These are phyloP conservation scores for Salticus scenicus DNA, from an alignment of 2,888 invertebrate species.

Conservation along the genomic window DNA sequence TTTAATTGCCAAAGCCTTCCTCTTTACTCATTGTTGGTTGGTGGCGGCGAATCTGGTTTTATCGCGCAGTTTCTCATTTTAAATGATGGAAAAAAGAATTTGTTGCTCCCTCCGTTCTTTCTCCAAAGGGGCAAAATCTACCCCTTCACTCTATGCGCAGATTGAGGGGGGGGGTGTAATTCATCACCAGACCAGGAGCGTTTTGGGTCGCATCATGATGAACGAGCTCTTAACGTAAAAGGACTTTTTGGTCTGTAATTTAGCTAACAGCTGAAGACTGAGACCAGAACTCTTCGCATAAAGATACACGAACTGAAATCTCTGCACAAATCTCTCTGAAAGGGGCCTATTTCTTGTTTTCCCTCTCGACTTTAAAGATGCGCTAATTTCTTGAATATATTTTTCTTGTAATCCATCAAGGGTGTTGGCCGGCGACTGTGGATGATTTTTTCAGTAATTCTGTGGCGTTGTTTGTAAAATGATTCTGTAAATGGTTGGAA, in stretches of 20 bases:
- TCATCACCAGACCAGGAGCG: conserved; percentile 62
- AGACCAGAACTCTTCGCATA: conserved; percentile 41
- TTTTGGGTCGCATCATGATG: conserved; percentile 65
- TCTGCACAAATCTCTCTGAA: conserved; percentile 40
- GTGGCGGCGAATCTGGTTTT: conserved; percentile 59
- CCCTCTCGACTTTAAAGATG: conserved; percentile 32
- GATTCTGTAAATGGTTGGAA: not conserved
- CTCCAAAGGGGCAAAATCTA: not conserved
- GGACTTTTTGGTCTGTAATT: conserved; percentile 68
- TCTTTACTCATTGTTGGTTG: conserved; percentile 45
- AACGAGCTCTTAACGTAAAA: conserved; percentile 68
- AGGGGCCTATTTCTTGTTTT: not conserved
- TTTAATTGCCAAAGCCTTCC: conserved; percentile 61
- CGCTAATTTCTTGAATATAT: conserved; percentile 43
- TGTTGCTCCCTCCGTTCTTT: conserved; percentile 21
- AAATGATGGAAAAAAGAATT: conserved; percentile 45
- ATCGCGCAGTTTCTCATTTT: conserved; percentile 53
- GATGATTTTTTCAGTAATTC: not conserved
- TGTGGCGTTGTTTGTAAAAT: not conserved
- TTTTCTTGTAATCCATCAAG: conserved; percentile 23
- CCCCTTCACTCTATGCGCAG: conserved; percentile 34
- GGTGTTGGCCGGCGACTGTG: conserved; percentile 18
- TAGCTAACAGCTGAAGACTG: conserved; percentile 64
- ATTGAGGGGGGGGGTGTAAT: conserved; percentile 30
- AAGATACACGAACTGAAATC: conserved; percentile 54